Evolutionary conservation across 2,888 invertebrate genomes (phyloP).

Genomic region (Megalurothrips usitatus): DNA sequence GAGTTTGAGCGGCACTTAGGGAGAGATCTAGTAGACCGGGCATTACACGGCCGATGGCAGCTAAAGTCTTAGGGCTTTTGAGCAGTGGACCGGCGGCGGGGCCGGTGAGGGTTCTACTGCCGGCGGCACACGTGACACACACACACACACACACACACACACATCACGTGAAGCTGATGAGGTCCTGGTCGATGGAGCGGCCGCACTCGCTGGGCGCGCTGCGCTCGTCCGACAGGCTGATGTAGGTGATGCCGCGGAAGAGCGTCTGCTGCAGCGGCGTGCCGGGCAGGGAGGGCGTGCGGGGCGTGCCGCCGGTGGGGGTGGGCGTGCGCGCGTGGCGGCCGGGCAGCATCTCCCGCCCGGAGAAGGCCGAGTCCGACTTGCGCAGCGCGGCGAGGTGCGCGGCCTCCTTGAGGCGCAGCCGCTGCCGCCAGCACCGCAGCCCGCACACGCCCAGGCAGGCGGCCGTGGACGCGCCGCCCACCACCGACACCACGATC

Average conservation of each 20-base stretch:
- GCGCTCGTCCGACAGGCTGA: conserved; percentile 36
- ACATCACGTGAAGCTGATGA: conserved; percentile 15
- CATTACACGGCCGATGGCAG: too few relatives aligned
- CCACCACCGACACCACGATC: conserved; percentile 36
- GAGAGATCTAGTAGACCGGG: too few relatives aligned
- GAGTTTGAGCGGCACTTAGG: too few relatives aligned
- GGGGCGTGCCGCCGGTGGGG: conserved; percentile 27
- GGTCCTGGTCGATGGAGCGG: conserved; percentile 16
- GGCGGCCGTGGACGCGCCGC: conserved; percentile 35
- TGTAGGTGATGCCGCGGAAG: conserved; percentile 37
- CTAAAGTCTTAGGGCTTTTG: too few relatives aligned
- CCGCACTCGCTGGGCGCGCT: conserved; percentile 25
- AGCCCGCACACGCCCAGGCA: conserved; percentile 36
- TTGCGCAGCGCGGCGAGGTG: conserved; percentile 34
- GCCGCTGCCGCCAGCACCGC: conserved; percentile 35
- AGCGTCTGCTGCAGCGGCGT: background rate
- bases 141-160: background rate
- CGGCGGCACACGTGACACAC: too few relatives aligned
- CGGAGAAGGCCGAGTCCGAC: conserved; percentile 34
- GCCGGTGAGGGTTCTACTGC: too few relatives aligned
- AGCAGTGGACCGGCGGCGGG: too few relatives aligned
- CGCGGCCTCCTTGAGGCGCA: conserved; percentile 30
- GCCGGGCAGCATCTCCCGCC: conserved; percentile 33
- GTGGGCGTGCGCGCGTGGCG: too few relatives aligned
- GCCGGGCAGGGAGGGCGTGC: conserved; percentile 35